A percentile compares a stretch with the other conserved stretches of the same genome.
Conservation (phyloP, 2,888 invertebrate genomes). For the Xanthia togata region DNA sequence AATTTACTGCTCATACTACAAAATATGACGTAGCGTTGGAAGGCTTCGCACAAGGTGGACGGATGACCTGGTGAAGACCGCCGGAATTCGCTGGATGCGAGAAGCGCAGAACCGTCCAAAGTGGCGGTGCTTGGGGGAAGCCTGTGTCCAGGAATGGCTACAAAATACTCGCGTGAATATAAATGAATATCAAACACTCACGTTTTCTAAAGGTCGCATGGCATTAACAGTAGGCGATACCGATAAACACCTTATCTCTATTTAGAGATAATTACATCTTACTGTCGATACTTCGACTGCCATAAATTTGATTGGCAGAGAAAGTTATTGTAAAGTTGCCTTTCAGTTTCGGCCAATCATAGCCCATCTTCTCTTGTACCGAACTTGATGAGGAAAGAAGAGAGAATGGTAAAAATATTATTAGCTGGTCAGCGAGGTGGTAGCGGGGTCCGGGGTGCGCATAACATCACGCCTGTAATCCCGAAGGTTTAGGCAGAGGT, state of each 20-base stretch:
- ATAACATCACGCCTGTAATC: no score
- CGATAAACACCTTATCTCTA: constrained; percentile 34
- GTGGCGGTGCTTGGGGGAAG: no score
- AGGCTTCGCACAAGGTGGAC: no score
- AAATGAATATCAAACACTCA: constrained; percentile 24
- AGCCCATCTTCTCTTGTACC: background rate
- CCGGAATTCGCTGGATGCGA: no score
- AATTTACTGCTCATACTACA: background rate
- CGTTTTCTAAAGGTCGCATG: constrained; percentile 38
- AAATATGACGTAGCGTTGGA: no score
- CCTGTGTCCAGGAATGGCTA: no score
- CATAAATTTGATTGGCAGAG: constrained; percentile 34
- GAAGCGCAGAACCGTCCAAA: no score
- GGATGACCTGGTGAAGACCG: no score
- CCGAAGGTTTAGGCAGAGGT: no score
- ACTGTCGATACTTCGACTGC: constrained; percentile 29
- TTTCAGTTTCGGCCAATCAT: constrained; percentile 19
- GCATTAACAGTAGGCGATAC: constrained; percentile 9
- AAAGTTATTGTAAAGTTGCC: constrained; percentile 30
- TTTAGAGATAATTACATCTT: constrained; percentile 36
- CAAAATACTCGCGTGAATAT: constrained; percentile 3
- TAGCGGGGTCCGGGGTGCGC: no score
- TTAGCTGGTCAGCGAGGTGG: background rate
- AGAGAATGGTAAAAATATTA: background rate
- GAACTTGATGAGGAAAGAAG: background rate